These are phyloP conservation scores for Eupsilia transversa DNA, from an alignment of 2,888 invertebrate species.

Conservation along the genomic window DNA sequence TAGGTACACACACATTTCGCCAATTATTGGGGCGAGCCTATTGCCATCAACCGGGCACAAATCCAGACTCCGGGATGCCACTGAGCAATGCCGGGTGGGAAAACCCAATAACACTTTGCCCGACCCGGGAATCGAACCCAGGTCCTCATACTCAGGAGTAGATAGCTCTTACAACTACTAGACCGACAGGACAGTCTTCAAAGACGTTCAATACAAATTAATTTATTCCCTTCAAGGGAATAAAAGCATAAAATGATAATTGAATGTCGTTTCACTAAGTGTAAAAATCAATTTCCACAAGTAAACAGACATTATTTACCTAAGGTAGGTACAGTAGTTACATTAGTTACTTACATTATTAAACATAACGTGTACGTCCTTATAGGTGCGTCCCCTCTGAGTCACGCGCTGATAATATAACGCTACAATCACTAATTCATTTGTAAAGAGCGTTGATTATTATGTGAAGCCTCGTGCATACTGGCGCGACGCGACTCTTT, in stretches of 20 bases:
- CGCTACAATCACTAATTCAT: background rate
- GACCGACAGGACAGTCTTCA: background rate
- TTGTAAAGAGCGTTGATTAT: constrained; percentile 18
- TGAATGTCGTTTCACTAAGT: too few relatives aligned
- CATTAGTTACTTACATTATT: background rate
- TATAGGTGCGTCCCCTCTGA: constrained; percentile 17
- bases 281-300: too few relatives aligned
- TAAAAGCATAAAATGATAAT: background rate
- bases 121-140: background rate
- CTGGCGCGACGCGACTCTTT: too few relatives aligned
- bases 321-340: background rate
- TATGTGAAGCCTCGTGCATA: too few relatives aligned
- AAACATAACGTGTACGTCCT: background rate
- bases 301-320: background rate
- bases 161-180: background rate
- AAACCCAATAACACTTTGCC: background rate
- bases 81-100: background rate
- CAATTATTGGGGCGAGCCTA: background rate
- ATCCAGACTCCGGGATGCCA: background rate
- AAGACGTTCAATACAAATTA: background rate
- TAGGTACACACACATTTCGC: too few relatives aligned
- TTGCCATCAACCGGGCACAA: background rate
- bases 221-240: background rate
- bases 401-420: constrained; percentile 18
- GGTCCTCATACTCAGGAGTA: background rate